Percentiles rank a stretch among this genome's conserved stretches.
Evolutionary conservation across 2,113 vertebrate genomes (phyloP).

Genomic region (Notarius lentiginosus): DNA sequence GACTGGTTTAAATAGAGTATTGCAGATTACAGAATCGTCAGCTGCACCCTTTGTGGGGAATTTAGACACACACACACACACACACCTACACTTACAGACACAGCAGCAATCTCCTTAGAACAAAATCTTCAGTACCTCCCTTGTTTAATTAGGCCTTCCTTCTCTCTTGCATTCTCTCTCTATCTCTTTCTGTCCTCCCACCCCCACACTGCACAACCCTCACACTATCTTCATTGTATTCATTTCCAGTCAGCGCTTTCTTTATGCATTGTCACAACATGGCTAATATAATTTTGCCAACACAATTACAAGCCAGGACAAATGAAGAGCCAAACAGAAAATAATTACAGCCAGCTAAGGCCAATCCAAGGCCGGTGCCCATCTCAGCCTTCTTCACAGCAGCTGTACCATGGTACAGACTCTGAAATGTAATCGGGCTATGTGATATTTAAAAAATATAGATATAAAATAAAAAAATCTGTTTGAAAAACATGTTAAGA

Average conservation of each 20-base stretch:
- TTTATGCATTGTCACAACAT: constrained; percentile 61
- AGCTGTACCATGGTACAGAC: constrained; percentile 45
- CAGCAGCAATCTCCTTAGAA: constrained; percentile 10
- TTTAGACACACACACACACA: not conserved
- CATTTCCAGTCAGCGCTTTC: constrained; percentile 53
- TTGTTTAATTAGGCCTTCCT: not conserved
- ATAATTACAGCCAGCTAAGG: constrained; percentile 47
- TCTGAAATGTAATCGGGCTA: not conserved
- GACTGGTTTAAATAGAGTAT: not conserved
- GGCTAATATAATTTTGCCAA: constrained; percentile 61
- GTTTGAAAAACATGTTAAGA: not conserved
- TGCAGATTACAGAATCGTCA: not conserved
- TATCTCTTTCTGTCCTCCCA: constrained; percentile 1
- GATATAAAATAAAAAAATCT: too few relatives aligned
- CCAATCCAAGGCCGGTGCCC: constrained; percentile 41
- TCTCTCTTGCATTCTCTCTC: constrained; percentile 5
- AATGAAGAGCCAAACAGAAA: constrained; percentile 48
- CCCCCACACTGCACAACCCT: constrained; percentile 33
- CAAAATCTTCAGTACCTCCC: not conserved
- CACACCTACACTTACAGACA: constrained; percentile 1
- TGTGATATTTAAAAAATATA: not conserved
- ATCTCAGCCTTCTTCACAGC: constrained; percentile 49
- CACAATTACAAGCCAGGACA: constrained; percentile 59
- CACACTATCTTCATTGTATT: constrained; percentile 43
- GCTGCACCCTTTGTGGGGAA: not conserved